Percentiles rank a stretch among this genome's conserved stretches.
phyloP scores from a whole-genome alignment of 1,140 invertebrate species.

The Coptotermes formosanus region DNA sequence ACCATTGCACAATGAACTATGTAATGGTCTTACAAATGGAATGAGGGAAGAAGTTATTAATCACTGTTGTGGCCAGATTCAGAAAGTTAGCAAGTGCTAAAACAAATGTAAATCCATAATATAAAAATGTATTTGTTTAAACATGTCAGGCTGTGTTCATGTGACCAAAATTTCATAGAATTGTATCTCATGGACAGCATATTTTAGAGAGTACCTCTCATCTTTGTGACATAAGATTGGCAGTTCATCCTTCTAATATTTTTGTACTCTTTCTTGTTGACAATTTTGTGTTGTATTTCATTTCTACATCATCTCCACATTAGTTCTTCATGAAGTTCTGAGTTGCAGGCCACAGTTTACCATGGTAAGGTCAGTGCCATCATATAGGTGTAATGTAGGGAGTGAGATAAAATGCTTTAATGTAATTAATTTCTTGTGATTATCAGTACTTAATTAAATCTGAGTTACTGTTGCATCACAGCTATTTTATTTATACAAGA shows the following conservation, averaged over 20 bases:
- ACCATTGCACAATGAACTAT: not conserved
- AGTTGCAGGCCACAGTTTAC: not conserved
- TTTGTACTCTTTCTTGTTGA: not conserved
- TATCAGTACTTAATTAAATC: slow-evolving; percentile 8
- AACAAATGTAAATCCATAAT: not conserved
- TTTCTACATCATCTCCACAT: not conserved
- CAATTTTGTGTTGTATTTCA: not conserved
- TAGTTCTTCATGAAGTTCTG: not conserved
- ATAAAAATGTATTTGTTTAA: not conserved
- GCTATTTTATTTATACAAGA: not conserved
- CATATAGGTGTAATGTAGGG: not conserved
- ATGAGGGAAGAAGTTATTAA: not conserved
- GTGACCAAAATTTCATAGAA: not conserved
- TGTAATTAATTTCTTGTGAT: not conserved
- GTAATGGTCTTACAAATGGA: too few species aligned
- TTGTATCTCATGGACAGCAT: not conserved
- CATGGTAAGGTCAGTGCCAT: not conserved
- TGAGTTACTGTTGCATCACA: not conserved
- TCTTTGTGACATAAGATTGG: not conserved
- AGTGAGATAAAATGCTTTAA: slow-evolving; percentile 8
- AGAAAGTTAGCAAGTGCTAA: not conserved
- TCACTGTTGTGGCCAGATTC: not conserved
- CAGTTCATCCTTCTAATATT: not conserved
- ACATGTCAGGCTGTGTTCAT: not conserved
- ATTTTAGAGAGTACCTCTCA: not conserved